These are phyloP conservation scores for Mus spretus DNA, from an alignment of 2,797 vertebrate genomes.

Conservation along the genomic window DNA sequence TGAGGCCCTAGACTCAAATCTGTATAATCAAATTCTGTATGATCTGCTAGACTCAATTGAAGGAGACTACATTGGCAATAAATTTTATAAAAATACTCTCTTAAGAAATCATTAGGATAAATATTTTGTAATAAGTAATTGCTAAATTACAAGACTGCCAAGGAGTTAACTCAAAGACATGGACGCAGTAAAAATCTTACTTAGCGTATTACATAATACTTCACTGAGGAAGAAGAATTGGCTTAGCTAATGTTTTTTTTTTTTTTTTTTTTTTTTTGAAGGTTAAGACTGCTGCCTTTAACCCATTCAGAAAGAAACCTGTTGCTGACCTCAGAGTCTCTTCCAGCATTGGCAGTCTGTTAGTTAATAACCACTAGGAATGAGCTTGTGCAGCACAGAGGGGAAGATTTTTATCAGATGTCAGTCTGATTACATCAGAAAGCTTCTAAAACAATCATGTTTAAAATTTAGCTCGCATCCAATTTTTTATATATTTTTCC, in stretches of 20 bases:
- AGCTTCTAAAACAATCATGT: not conserved
- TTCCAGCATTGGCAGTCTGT: conserved; percentile 31
- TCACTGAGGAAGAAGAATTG: conserved; percentile 43
- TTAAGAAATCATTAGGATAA: not conserved
- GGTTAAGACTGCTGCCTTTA: conserved; percentile 30
- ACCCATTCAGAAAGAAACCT: conserved; percentile 40
- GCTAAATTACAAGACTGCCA: not conserved
- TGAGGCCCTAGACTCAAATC: not conserved
- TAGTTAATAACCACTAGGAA: conserved; percentile 74
- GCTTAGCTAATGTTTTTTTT: conserved; percentile 70
- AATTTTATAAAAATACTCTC: not conserved
- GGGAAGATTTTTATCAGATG: conserved; percentile 16
- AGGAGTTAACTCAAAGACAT: conserved; percentile 9
- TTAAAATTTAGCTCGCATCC: not conserved
- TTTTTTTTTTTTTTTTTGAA: conserved; percentile 71
- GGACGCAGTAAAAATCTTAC: conserved; percentile 24
- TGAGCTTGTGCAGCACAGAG: conserved; percentile 29
- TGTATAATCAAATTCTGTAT: not conserved
- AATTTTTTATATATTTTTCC: not conserved
- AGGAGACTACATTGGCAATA: not conserved
- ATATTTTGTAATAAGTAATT: conserved; percentile 36
- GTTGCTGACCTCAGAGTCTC: conserved; percentile 73
- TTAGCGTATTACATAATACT: not conserved
- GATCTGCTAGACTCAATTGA: not conserved
- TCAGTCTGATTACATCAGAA: conserved; percentile 38